phyloP scores from a whole-genome alignment of 2,888 invertebrate species.

The Eumacrocentrus americanus region DNA sequence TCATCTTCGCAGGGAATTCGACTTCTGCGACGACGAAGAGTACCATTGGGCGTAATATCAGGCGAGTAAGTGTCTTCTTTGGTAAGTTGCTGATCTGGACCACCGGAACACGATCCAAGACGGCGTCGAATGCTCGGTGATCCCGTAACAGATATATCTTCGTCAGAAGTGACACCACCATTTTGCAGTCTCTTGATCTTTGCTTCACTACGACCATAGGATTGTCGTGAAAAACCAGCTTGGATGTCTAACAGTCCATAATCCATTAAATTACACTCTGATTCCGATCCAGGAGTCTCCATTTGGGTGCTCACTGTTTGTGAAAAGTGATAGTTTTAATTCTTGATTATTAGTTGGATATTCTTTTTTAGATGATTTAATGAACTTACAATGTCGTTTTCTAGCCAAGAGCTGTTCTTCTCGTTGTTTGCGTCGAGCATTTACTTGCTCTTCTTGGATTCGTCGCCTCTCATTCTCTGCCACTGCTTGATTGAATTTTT shows the following conservation, averaged over 20 bases:
- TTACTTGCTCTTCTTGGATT: conserved; percentile 86
- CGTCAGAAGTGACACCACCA: conserved; percentile 68
- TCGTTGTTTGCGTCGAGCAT: conserved; percentile 74
- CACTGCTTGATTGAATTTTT: conserved; percentile 82
- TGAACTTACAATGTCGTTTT: conserved; percentile 67
- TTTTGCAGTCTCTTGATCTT: conserved; percentile 62
- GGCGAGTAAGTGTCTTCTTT: conserved; percentile 66
- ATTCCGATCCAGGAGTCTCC: conserved; percentile 75
- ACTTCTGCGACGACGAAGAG: conserved; percentile 79
- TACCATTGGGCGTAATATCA: conserved; percentile 90
- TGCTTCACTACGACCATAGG: conserved; percentile 55
- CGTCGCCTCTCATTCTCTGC: conserved; percentile 84
- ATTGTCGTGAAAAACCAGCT: conserved; percentile 67
- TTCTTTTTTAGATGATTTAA: too few relatives aligned
- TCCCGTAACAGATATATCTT: conserved; percentile 67
- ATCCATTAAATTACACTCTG: conserved; percentile 78
- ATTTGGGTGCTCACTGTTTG: conserved; percentile 69
- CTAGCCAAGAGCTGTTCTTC: conserved; percentile 74
- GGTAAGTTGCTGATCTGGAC: conserved; percentile 57
- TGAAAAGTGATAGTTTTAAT: too few relatives aligned
- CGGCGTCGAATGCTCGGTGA: conserved; percentile 74
- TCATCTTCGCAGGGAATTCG: conserved; percentile 83
- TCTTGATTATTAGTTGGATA: too few relatives aligned
- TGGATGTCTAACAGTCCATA: conserved; percentile 78
- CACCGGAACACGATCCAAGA: conserved; percentile 68